Conservation (phyloP, 2,113 vertebrate species). For the Motacilla alba region DNA sequence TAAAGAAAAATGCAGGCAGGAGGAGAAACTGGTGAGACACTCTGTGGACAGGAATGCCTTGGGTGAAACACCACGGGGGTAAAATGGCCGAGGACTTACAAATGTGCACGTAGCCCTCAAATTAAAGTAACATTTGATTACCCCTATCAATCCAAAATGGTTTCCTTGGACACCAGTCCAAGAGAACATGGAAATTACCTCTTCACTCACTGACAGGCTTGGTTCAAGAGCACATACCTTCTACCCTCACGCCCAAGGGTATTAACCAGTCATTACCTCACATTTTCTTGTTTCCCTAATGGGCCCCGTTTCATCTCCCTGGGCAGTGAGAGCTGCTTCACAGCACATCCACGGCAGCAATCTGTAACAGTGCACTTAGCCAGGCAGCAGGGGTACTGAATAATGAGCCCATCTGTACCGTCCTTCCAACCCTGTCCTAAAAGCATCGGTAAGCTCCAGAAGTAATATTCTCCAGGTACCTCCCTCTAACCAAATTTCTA, state of each 20-base stretch:
- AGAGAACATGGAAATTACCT: slow-evolving; percentile 8
- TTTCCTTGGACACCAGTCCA: slow-evolving; percentile 13
- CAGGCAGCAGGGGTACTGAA: slow-evolving; percentile 40
- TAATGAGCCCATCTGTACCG: slow-evolving; percentile 16
- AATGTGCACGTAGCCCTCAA: neutral
- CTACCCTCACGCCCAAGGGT: neutral
- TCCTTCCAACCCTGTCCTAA: neutral
- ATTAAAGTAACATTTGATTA: slow-evolving; percentile 29
- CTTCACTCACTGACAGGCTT: neutral
- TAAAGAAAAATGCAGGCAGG: slow-evolving; percentile 38
- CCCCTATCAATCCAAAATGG: neutral
- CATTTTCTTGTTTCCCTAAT: slow-evolving; percentile 41
- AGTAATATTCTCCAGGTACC: neutral
- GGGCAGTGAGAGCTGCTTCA: slow-evolving; percentile 34
- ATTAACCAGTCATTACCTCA: slow-evolving; percentile 54
- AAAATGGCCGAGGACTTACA: neutral
- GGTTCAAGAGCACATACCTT: slow-evolving; percentile 21
- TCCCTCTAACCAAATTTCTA: neutral
- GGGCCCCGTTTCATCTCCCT: slow-evolving; percentile 1
- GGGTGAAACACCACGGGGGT: neutral
- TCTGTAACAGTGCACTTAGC: slow-evolving; percentile 44
- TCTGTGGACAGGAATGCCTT: neutral
- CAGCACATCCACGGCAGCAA: slow-evolving; percentile 38
- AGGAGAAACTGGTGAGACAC: slow-evolving; percentile 20
- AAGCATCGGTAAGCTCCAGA: neutral